Evolutionary conservation across 1,140 invertebrate species (phyloP), one percentile per base, ranked within the genome.

Genomic region (Drosophila tristis): DNA sequence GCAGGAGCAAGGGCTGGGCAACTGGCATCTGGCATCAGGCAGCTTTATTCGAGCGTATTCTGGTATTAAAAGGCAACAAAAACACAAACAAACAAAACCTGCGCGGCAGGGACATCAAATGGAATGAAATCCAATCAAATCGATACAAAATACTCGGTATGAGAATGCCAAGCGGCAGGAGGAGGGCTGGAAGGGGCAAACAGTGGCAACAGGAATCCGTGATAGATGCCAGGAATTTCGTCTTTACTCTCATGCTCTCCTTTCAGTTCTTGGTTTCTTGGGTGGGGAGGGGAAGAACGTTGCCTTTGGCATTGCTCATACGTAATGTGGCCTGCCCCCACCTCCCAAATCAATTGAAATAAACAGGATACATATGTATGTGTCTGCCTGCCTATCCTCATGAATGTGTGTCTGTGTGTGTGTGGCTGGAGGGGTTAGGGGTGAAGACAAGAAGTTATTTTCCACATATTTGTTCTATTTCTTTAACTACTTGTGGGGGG

Each of bases 71-170:
- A 84, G 67, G 75, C 75, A 80, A 70, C 84, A 89, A 87, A 87
- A 39, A 39, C 35, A 39, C 35, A 39, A 39, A 39, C 11, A 39
- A 84, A 51, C 74, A 4, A 39, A 84, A 51, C 74, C 60, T 51
- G 60, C 42, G 70, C 64, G 45, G 64, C 64, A 29, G 64, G 7
- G 44, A 56, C 71, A 58, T 74, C 61, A 65, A 74, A 74, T 74
- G 72, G 72, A 74, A 84, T 75, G 63, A 79, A 82, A 84, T 84
- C 84, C 79, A 89, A 87, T 87, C 84, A 87, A 87, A 87, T 87
- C 84, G 84, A 87, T 87, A 87, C 84, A 87, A 72, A 60, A 82
- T 70, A 56, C 57, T 73, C 35, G 35, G 53, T 68, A 74, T 35
- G 55, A 45, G 64, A 45, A 50, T 8, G 16, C 54, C 31, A n/a